Evolutionary conservation across 2,797 vertebrate species (phyloP).

Genomic region (Paratrypauchen microcephalus): DNA sequence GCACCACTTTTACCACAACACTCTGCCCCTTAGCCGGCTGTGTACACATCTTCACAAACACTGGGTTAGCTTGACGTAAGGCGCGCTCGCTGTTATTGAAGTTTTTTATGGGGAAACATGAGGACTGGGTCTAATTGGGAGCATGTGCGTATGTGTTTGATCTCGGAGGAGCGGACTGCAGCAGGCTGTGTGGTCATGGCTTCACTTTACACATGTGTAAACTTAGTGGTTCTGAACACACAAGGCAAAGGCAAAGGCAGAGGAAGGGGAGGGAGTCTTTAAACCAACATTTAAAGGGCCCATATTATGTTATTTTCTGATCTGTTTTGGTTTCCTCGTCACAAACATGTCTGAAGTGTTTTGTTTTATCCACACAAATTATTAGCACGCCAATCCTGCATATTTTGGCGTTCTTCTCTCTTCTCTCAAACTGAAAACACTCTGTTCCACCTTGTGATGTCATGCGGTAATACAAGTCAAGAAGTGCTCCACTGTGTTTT

Average conservation of each 20-base stretch:
- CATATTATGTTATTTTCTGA: no score
- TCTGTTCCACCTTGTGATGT: no score
- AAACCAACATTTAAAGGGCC: neutral
- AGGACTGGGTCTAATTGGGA: constrained; percentile 9
- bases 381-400: no score
- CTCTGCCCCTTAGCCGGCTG: constrained; percentile 1
- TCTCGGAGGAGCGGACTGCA: constrained; percentile 2
- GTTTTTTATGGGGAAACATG: constrained; percentile 4
- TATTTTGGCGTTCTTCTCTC: no score
- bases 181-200: constrained; percentile 12
- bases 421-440: no score
- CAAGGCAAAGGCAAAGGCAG: neutral
- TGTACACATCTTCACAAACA: constrained; percentile 1
- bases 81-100: neutral
- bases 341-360: no score
- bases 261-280: neutral
- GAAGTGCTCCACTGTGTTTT: no score
- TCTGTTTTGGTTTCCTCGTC: no score
- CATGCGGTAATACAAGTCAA: no score
- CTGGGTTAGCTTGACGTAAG: neutral
- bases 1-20: constrained; percentile 7
- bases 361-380: neutral
- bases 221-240: constrained; percentile 12
- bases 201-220: constrained; percentile 19
- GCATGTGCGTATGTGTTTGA: constrained; percentile 1